Conservation (phyloP, 2,797 vertebrate genomes). For the Uromys caudimaculatus region DNA sequence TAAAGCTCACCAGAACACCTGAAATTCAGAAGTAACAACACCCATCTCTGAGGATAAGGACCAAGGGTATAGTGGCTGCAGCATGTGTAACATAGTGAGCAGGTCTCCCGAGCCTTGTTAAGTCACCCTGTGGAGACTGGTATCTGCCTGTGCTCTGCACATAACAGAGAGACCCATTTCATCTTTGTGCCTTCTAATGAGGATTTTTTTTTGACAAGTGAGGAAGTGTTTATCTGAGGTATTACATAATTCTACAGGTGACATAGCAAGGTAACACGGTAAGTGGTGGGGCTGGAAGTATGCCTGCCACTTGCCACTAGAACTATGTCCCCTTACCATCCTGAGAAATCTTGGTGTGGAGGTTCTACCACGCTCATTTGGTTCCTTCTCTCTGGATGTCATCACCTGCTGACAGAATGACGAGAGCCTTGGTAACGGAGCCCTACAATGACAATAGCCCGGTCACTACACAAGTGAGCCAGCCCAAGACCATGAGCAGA, state of each 20-base stretch:
- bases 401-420: background rate
- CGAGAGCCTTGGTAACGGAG: background rate
- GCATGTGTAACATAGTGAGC: background rate
- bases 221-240: background rate
- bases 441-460: background rate
- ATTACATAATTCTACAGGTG: background rate
- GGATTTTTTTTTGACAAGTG: background rate
- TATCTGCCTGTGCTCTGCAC: background rate
- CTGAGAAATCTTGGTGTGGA: background rate
- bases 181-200: background rate
- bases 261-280: background rate
- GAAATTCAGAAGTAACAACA: background rate
- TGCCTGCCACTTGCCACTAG: background rate
- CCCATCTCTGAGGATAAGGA: background rate
- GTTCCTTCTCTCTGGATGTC: background rate
- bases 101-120: background rate
- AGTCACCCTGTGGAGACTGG: too few species aligned
- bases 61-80: background rate
- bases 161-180: background rate
- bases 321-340: background rate
- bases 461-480: background rate
- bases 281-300: too few species aligned
- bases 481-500: background rate
- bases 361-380: too few species aligned
- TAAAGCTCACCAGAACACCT: background rate